Percentiles rank a stretch among this genome's conserved stretches.
Conservation (phyloP, 2,888 invertebrate genomes). For the Drosophila incognita region DNA sequence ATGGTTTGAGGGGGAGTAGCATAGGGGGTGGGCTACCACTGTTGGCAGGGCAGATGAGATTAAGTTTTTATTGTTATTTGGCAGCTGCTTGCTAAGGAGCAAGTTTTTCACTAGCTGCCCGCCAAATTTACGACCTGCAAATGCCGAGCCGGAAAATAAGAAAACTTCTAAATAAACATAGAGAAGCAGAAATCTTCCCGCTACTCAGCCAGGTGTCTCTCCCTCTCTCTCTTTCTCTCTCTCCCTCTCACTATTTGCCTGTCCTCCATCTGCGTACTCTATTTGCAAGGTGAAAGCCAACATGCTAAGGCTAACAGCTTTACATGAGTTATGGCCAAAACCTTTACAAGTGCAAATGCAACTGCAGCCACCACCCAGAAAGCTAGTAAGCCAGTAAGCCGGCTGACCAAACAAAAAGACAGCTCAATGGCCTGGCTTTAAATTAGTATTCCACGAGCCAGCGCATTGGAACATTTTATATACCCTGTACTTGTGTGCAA, state of each 20-base stretch:
- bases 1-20: background rate
- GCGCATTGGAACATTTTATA: constrained; percentile 5
- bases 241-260: background rate
- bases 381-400: constrained; percentile 6
- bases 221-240: background rate
- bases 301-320: constrained; percentile 13
- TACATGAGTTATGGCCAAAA: constrained; percentile 34
- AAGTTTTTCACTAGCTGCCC: constrained; percentile 20
- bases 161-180: constrained; percentile 51
- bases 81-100: constrained; percentile 21
- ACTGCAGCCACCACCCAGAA: constrained; percentile 14
- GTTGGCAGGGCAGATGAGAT: constrained; percentile 26
- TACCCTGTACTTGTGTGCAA: constrained; percentile 14
- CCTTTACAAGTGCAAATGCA: constrained; percentile 4
- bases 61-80: constrained; percentile 46
- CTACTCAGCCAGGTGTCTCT: background rate
- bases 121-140: constrained; percentile 37
- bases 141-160: constrained; percentile 12
- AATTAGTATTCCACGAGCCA: constrained; percentile 37
- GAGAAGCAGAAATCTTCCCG: constrained; percentile 6
- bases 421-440: constrained; percentile 31
- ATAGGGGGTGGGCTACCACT: background rate
- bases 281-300: constrained; percentile 30
- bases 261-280: background rate
- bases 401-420: constrained; percentile 10